These are phyloP conservation scores for Phytoseiulus persimilis DNA, from an alignment of 2,888 invertebrate species.

Conservation along the genomic window DNA sequence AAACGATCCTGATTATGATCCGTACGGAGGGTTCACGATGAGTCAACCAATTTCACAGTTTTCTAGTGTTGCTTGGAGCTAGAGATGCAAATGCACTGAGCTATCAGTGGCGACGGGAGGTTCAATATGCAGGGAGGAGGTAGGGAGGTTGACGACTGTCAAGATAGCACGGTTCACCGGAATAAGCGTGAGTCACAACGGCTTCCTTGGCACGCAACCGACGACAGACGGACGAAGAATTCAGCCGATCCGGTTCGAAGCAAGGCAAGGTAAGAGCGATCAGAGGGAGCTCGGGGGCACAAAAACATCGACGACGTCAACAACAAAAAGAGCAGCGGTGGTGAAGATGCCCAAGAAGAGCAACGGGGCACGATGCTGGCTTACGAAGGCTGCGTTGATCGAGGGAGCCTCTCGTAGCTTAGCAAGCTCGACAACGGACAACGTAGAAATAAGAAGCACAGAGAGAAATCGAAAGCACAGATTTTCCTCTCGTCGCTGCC, in stretches of 20 bases:
- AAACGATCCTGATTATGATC: not conserved
- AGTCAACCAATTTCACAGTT: not conserved
- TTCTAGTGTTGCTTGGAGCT: not conserved
- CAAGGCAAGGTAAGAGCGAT: not conserved
- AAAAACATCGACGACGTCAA: not conserved
- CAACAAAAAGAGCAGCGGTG: not conserved
- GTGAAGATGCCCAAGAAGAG: not conserved
- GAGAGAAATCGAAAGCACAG: not conserved
- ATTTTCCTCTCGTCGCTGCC: not conserved
- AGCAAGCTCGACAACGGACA: not conserved
- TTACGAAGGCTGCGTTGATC: not conserved
- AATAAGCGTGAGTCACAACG: not conserved
- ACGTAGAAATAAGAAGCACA: not conserved
- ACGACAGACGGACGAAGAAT: not conserved
- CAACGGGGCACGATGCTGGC: not conserved
- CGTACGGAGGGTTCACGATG: not conserved
- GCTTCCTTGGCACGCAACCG: not conserved
- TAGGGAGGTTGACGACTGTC: not conserved
- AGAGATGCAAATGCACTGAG: not conserved
- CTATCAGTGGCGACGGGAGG: not conserved
- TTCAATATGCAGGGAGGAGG: not conserved
- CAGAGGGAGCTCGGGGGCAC: not conserved
- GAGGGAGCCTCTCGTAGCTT: not conserved
- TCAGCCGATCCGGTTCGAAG: not conserved
- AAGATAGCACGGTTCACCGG: not conserved